Base-by-base conservation (phyloP, 1,140 invertebrate species). In the Galleria mellonella region DNA sequence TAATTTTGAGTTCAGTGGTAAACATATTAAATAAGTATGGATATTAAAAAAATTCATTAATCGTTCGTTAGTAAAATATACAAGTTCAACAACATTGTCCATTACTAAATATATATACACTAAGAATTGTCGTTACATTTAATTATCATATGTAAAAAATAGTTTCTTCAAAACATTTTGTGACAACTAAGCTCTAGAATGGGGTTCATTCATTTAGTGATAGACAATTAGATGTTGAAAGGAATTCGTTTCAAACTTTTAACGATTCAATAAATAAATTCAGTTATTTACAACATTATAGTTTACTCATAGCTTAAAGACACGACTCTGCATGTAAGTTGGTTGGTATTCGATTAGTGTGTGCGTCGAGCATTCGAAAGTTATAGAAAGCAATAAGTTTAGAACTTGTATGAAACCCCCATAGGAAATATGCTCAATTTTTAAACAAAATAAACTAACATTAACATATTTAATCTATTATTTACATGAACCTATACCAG, bases 131-230 rank as follows among this genome's bases (percentile, higher is more conserved):
- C 37, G 29, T 46, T 51, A 52, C 32, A 53, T 10, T 52, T 35
- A 14, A 15, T 37, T n/a, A 50, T 42, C 48, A 49, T 46, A 60
- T 65, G 54, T 51, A 54, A 61, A 61, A 59, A 56, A 48, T 54
- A 23, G 17, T 23, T 23, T 23, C 17, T 56, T 58, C 46, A 58
- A 63, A 62, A 58, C 46, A 32, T 56, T 23, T 58, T 43, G 45
- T 52, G 43, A 57, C 32, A 28, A 57, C 53, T 71, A 74, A 69
- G 71, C 62, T 71, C 71, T 69, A 72, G 40, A 52, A 51, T 44
- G 62, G 68, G 62, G 65, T 70, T 74, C 53, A 38, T 48, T 47
- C 47, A 53, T 58, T 60, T 56, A 60, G 55, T 44, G 43, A 55
- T 62, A 56, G 51, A 68, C 66, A 59, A 61, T 39, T 6, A 23